Evolutionary conservation across 1,140 invertebrate genomes (phyloP).

Genomic region (Ceratina calcarata): DNA sequence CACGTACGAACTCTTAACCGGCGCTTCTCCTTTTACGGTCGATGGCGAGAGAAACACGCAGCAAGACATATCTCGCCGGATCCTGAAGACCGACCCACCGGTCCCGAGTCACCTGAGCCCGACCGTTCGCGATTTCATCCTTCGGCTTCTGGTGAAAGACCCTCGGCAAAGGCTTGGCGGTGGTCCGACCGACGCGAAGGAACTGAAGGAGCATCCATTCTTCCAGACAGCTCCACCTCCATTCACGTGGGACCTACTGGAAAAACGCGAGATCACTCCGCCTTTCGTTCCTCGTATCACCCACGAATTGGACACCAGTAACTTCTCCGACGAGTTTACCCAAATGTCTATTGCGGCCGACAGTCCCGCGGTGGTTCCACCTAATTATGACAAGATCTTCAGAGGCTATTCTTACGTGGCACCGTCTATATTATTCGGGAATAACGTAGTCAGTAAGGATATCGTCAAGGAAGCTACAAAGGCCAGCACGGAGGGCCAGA

Average conservation of each 20-base stretch:
- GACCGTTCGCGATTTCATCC: conserved; percentile 85
- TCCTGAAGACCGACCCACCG: conserved; percentile 91
- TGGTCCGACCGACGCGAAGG: conserved; percentile 88
- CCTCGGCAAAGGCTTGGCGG: conserved; percentile 92
- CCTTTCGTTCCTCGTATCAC: conserved; percentile 91
- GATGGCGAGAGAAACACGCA: conserved; percentile 96
- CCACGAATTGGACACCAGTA: conserved; percentile 94
- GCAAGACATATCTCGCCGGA: conserved; percentile 95
- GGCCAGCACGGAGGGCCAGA: conserved; percentile 16
- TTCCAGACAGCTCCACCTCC: conserved; percentile 82
- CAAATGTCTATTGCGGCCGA: conserved; percentile 91
- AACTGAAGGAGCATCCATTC: conserved; percentile 93
- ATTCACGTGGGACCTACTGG: conserved; percentile 87
- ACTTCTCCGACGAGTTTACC: conserved; percentile 98
- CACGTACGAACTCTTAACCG: conserved; percentile 97
- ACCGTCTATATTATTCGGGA: conserved; percentile 93
- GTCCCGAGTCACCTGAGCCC: conserved; percentile 87
- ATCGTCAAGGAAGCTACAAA: conserved; percentile 78
- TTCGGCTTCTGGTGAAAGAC: conserved; percentile 92
- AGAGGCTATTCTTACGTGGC: conserved; percentile 97
- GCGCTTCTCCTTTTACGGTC: conserved; percentile 98
- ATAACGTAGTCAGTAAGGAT: conserved; percentile 90
- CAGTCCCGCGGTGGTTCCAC: conserved; percentile 93
- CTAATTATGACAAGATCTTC: conserved; percentile 93
- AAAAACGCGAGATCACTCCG: conserved; percentile 86